A percentile compares a stretch with the other conserved stretches of the same genome.
phyloP scores from a whole-genome alignment of 2,888 invertebrate species.

The Microchrysa polita region DNA sequence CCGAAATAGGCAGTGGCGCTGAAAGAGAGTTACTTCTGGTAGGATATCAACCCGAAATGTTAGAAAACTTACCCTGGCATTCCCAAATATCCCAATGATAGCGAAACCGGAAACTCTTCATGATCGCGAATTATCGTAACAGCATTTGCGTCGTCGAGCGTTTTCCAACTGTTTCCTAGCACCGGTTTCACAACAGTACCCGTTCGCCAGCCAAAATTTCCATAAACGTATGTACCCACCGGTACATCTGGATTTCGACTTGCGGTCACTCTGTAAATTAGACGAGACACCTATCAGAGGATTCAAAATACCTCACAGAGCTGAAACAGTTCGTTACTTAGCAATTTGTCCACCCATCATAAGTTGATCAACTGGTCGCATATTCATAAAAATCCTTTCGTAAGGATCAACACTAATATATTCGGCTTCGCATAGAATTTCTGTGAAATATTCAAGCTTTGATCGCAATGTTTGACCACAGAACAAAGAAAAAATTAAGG shows the following conservation, averaged over 20 bases:
- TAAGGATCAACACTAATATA: constrained; percentile 80
- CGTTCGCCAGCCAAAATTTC: constrained; percentile 67
- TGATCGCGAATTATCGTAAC: constrained; percentile 69
- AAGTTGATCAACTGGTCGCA: constrained; percentile 69
- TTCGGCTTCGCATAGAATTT: constrained; percentile 74
- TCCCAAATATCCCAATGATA: constrained; percentile 74
- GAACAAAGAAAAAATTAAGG: constrained; percentile 48
- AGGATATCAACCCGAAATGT: too few species aligned
- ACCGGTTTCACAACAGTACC: constrained; percentile 63
- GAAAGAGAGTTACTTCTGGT: constrained; percentile 35
- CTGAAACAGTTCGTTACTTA: constrained; percentile 64
- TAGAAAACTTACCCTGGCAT: constrained; percentile 74
- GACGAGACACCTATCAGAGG: constrained; percentile 6
- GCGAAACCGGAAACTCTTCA: constrained; percentile 69
- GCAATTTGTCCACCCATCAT: constrained; percentile 79
- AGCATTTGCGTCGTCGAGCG: neutral
- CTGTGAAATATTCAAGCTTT: constrained; percentile 58
- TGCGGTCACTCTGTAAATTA: constrained; percentile 69
- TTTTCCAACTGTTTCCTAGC: constrained; percentile 50
- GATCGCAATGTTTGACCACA: neutral
- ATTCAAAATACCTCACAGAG: neutral
- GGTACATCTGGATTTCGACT: constrained; percentile 73
- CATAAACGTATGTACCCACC: constrained; percentile 71
- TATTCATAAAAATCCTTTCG: constrained; percentile 70
- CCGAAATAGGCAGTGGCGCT: constrained; percentile 82